Percentiles rank a stretch among this genome's conserved stretches.
phyloP scores from a whole-genome alignment of 35 echinoderm and acorn worm genomes.

The Hemicentrotus pulcherrimus region DNA sequence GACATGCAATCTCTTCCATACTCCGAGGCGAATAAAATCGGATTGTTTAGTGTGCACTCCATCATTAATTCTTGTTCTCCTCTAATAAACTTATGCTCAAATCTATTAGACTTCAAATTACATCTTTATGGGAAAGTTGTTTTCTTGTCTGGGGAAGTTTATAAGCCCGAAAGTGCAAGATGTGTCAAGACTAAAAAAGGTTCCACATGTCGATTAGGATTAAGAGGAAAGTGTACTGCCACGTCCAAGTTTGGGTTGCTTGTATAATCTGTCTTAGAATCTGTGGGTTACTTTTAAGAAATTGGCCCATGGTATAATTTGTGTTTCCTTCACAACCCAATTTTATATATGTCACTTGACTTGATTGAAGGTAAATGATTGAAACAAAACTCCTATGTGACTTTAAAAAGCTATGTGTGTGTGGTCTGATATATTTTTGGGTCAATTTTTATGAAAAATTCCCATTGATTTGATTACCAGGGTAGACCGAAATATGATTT shows the following conservation, averaged over 20 bases:
- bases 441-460: not conserved
- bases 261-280: not conserved
- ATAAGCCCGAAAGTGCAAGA: not conserved
- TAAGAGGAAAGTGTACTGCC: not conserved
- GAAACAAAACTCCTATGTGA: not conserved
- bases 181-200: not conserved
- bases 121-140: slow-evolving; percentile 39
- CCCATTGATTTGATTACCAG: not conserved
- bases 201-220: not conserved
- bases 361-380: not conserved
- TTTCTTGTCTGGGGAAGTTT: slow-evolving; percentile 7
- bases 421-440: not conserved
- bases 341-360: not conserved
- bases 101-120: slow-evolving; percentile 45
- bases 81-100: slow-evolving; percentile 16
- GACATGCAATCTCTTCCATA: not conserved
- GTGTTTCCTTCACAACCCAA: not conserved
- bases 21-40: not conserved
- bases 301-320: not conserved
- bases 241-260: not conserved
- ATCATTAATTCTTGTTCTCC: not conserved
- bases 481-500: no score
- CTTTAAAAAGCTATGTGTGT: not conserved
- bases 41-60: slow-evolving; percentile 27
- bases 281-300: not conserved